Evolutionary conservation across 2,888 invertebrate genomes (phyloP), one percentile per base, ranked within the genome.

Genomic region (Syrphus vitripennis): DNA sequence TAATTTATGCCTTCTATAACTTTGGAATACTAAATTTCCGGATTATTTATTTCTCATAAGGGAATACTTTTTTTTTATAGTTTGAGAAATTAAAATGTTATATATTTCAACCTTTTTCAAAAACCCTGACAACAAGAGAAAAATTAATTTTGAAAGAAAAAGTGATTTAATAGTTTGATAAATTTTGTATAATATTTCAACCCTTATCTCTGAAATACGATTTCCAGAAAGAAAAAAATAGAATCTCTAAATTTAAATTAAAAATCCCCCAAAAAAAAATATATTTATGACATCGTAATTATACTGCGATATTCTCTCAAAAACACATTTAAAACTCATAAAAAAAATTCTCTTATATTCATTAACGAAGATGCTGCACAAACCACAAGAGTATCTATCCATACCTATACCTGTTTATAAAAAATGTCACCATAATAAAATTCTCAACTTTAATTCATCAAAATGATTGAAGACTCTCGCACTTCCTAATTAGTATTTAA

Each of bases 401-500:
- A n/a, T n/a, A n/a, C n/a, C n/a, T n/a, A n/a, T n/a, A n/a, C n/a
- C n/a, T n/a, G n/a, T n/a, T 19, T 14, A 31, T 19, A 45, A 12
- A 45, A 29, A 63, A 63, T 26, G 63, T 40, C 26, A 26, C 26
- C 26, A 16, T 42, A 42, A 42, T 37, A 67, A 50, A 67, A 34
- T 50, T 37, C 9, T 48, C 34, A 50, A 48, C 34, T 67, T 67
- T n/a, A 67, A 67, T 67, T 50, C 67, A 67, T 67, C 67, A 67
- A 67, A 50, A 67, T 50, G 67, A 67, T 67, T 50, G 48, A 67
- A 24, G 50, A 34, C 67, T 42, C 26, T 67, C 67, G 67, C 34
- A 50, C 67, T 70, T 59, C 55, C 57, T 79, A 79, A 79, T 83
- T 79, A 79, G 74, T 75, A 75, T 83, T 83, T 83, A 83, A 70